phyloP scores from a whole-genome alignment of 2,797 vertebrate genomes.

The Sebastes iracundus region DNA sequence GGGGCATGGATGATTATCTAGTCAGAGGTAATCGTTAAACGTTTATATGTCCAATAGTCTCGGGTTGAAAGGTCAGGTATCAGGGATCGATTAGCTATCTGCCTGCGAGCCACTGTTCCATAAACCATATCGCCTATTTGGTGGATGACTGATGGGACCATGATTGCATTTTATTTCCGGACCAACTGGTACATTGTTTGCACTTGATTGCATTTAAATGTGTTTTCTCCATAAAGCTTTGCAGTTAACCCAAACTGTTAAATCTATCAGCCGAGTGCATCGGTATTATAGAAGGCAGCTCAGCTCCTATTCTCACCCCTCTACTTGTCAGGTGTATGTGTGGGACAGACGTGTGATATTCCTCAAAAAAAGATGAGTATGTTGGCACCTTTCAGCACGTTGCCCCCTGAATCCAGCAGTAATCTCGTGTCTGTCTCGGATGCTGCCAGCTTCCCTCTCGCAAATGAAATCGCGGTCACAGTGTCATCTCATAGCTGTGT shows the following conservation, averaged over 20 bases:
- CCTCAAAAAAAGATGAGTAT: conserved; percentile 12
- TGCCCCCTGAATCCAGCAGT: conserved; percentile 41
- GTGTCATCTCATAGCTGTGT: conserved; percentile 43
- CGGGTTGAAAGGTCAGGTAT: conserved; percentile 46
- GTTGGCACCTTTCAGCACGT: conserved; percentile 39
- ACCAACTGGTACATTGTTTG: conserved; percentile 26
- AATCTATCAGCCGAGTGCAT: neutral
- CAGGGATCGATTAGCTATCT: conserved; percentile 53
- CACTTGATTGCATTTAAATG: neutral
- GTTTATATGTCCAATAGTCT: neutral
- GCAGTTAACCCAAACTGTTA: neutral
- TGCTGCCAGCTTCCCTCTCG: conserved; percentile 36
- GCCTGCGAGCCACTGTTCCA: conserved; percentile 4
- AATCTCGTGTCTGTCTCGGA: conserved; percentile 34
- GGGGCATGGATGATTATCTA: conserved; percentile 20
- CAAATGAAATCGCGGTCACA: conserved; percentile 43
- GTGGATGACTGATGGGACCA: conserved; percentile 40
- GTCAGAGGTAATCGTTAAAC: conserved; percentile 28
- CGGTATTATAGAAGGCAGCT: neutral
- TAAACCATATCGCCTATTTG: conserved; percentile 37
- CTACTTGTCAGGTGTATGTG: conserved; percentile 37
- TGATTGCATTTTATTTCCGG: conserved; percentile 56
- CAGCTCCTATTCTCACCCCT: conserved; percentile 12
- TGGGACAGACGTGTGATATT: conserved; percentile 53
- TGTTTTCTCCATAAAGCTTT: neutral